A percentile compares a stretch with the other conserved stretches of the same genome.
phyloP scores from a whole-genome alignment of 64 coral and sea anemone genomes.

The Dendrophyllia cribrosa region DNA sequence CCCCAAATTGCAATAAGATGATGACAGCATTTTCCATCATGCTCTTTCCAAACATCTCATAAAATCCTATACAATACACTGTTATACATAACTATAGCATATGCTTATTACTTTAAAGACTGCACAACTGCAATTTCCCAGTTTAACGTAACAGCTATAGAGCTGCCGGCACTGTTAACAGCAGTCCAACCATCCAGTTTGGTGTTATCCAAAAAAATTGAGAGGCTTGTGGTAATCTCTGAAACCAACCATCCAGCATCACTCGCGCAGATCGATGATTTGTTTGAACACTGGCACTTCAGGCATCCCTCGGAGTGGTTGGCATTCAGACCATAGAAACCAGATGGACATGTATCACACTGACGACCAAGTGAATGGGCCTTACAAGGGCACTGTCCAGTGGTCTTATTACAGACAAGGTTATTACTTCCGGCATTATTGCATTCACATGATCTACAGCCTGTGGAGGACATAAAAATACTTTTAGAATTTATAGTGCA shows the following conservation, averaged over 20 bases:
- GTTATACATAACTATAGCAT: neutral
- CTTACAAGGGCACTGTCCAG: slow-evolving; percentile 86
- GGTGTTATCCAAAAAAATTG: neutral
- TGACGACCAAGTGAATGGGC: slow-evolving; percentile 44
- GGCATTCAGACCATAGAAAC: slow-evolving; percentile 84
- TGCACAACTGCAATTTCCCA: neutral
- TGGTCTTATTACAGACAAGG: slow-evolving; percentile 77
- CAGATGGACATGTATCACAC: slow-evolving; percentile 69
- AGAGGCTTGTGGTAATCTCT: slow-evolving; percentile 32
- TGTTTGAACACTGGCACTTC: slow-evolving; percentile 89
- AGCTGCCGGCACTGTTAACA: neutral
- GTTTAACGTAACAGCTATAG: neutral
- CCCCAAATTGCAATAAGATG: no score
- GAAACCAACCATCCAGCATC: slow-evolving; percentile 62
- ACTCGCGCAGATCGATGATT: slow-evolving; percentile 64
- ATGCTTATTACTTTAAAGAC: slow-evolving; percentile 4
- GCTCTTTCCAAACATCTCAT: no score
- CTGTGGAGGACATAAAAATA: slow-evolving; percentile 8
- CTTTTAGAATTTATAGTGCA: neutral
- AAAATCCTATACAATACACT: no score
- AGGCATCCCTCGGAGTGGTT: slow-evolving; percentile 87
- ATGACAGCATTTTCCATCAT: no score
- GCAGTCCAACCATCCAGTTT: slow-evolving; percentile 70
- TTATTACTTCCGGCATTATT: slow-evolving; percentile 68
- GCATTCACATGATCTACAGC: slow-evolving; percentile 88